Conservation (phyloP, 2,797 vertebrate species). For the Liparis tanakae region DNA sequence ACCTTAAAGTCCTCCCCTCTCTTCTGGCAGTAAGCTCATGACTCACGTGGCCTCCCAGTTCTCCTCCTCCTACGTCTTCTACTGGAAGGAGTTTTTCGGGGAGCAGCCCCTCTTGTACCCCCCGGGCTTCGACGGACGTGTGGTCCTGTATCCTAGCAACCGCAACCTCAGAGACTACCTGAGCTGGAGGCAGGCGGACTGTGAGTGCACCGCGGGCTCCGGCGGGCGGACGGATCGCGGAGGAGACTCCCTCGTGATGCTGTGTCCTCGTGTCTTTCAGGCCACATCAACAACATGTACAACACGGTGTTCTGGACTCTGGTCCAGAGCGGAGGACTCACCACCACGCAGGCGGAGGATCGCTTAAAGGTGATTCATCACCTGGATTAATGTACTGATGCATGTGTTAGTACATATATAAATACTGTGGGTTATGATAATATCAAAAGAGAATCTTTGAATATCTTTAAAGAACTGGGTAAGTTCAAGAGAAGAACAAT, state of each 20-base stretch:
- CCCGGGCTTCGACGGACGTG: slow-evolving; percentile 95
- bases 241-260: not conserved
- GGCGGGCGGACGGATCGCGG: not conserved
- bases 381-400: not conserved
- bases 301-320: slow-evolving; percentile 98
- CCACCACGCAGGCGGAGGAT: slow-evolving; percentile 88
- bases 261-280: slow-evolving; percentile 72
- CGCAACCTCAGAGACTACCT: slow-evolving; percentile 95
- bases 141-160: slow-evolving; percentile 94
- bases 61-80: slow-evolving; percentile 96
- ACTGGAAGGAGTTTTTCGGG: slow-evolving; percentile 94
- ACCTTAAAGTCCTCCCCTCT: not conserved
- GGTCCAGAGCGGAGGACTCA: slow-evolving; percentile 90
- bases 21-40: slow-evolving; percentile 92
- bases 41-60: slow-evolving; percentile 97
- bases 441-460: not conserved
- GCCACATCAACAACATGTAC: slow-evolving; percentile 97
- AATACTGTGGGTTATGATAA: not conserved
- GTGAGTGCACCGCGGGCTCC: slow-evolving; percentile 79
- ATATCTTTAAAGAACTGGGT: not conserved
- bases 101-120: slow-evolving; percentile 92
- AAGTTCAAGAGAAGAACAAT: too few species aligned
- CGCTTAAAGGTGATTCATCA: slow-evolving; percentile 85
- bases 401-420: not conserved
- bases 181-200: slow-evolving; percentile 98